Conservation (phyloP, 2,113 vertebrate genomes). For the Sapajus apella region DNA sequence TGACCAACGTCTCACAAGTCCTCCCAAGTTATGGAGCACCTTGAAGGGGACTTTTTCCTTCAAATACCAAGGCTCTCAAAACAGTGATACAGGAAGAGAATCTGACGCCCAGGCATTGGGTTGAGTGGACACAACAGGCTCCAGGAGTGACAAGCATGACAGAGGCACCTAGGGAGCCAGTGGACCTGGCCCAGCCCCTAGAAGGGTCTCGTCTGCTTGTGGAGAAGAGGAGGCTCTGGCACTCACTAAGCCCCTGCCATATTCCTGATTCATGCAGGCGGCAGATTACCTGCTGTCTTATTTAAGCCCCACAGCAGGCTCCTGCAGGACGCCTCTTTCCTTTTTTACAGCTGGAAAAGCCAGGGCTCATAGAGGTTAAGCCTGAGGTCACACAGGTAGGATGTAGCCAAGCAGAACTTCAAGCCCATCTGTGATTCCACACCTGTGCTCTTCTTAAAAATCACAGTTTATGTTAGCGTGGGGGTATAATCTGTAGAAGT, state of each 20-base stretch:
- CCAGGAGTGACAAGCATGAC: background rate
- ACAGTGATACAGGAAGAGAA: background rate
- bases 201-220: no score
- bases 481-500: rapidly evolving
- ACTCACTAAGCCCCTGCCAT: no score
- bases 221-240: background rate
- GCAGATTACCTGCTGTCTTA: rapidly evolving
- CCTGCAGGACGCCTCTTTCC: background rate
- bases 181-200: no score
- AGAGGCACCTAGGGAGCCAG: background rate
- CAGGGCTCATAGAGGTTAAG: background rate
- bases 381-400: background rate
- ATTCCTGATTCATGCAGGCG: no score
- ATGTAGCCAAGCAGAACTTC: background rate
- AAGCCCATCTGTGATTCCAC: background rate
- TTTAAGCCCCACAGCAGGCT: background rate
- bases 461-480: background rate
- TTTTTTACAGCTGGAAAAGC: background rate
- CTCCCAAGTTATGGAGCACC: background rate
- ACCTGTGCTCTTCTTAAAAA: background rate
- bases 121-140: background rate
- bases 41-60: background rate
- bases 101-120: background rate
- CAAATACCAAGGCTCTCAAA: background rate
- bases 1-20: background rate